A percentile compares a stretch with the other conserved stretches of the same genome.
These are phyloP conservation scores for Catharus bicknelli DNA, from an alignment of 2,113 vertebrate species.

Conservation along the genomic window DNA sequence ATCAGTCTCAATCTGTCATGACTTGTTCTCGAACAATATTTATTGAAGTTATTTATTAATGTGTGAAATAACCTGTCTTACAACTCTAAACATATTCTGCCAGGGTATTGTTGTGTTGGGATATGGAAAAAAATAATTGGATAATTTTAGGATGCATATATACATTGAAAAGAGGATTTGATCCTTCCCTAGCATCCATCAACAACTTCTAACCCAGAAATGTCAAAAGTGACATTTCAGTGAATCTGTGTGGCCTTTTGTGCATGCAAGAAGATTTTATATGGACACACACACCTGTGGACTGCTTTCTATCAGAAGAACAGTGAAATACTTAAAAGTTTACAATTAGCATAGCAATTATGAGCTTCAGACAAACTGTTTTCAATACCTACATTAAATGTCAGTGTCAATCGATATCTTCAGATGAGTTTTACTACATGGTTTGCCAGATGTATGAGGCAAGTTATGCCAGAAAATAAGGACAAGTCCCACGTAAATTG, in stretches of 20 bases:
- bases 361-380: neutral
- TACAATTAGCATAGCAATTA: neutral
- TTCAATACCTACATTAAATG: neutral
- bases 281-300: neutral
- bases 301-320: neutral
- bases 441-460: neutral
- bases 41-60: neutral
- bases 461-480: neutral
- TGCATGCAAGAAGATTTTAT: neutral
- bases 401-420: neutral
- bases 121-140: accelerated
- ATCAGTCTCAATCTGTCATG: neutral
- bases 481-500: neutral
- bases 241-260: neutral
- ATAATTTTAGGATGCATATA: neutral
- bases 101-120: neutral
- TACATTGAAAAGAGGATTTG: neutral
- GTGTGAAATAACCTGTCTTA: neutral
- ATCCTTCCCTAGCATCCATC: neutral
- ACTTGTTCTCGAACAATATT: neutral
- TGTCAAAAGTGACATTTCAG: neutral
- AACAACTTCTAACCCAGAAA: neutral
- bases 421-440: neutral
- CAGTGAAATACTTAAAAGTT: neutral
- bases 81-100: neutral